Evolutionary conservation across 2,888 invertebrate genomes (phyloP).

Genomic region (Eristalis arbustorum): DNA sequence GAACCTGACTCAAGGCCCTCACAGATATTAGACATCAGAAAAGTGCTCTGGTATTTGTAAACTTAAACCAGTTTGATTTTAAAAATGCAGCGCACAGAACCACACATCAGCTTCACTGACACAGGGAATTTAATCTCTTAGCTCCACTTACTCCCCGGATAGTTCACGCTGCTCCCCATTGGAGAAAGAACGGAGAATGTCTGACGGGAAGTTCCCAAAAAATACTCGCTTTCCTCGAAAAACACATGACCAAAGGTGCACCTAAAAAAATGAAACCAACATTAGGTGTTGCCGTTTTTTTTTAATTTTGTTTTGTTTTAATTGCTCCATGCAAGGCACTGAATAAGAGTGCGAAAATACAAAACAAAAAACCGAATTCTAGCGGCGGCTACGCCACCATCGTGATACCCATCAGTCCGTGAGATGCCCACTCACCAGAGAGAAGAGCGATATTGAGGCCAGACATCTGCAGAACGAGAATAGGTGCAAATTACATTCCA

Average conservation of each 20-base stretch:
- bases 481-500: slow-evolving; percentile 70
- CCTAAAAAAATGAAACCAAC: slow-evolving; percentile 33
- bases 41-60: too few relatives aligned
- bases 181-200: background rate
- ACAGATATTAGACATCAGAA: too few relatives aligned
- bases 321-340: background rate
- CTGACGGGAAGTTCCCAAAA: background rate
- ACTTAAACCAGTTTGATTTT: too few relatives aligned
- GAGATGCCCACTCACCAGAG: slow-evolving; percentile 46
- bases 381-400: slow-evolving; percentile 45
- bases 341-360: background rate
- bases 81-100: too few relatives aligned
- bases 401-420: slow-evolving; percentile 63
- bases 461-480: slow-evolving; percentile 68
- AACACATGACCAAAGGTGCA: slow-evolving; percentile 9
- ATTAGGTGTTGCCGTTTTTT: slow-evolving; percentile 52
- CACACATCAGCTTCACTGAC: too few relatives aligned
- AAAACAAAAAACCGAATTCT: slow-evolving; percentile 1
- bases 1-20: too few relatives aligned
- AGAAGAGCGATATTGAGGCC: slow-evolving; percentile 55
- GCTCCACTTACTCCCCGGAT: slow-evolving; percentile 7
- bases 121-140: slow-evolving; percentile 37
- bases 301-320: background rate
- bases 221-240: background rate
- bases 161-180: slow-evolving; percentile 12